These are phyloP conservation scores for Brachionus sp. DNA, from an alignment of 1,140 invertebrate species.

Conservation along the genomic window DNA sequence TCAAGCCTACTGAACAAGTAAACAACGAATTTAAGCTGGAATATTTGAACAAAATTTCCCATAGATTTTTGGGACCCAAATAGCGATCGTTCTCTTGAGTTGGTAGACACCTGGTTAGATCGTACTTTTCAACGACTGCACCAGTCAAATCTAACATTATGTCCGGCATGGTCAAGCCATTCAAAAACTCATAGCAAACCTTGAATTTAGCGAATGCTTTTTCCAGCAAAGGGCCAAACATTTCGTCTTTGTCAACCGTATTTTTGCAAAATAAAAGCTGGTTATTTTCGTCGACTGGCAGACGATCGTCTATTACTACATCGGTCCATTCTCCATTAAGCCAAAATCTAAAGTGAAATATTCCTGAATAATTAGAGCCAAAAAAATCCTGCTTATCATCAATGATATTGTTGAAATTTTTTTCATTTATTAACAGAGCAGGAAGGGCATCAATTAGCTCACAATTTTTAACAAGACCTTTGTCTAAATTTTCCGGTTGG, in stretches of 20 bases:
- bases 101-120: neutral
- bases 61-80: neutral
- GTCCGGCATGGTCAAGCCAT: neutral
- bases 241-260: slow-evolving; percentile 67
- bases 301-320: neutral
- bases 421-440: neutral
- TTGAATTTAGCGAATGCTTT: neutral
- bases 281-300: neutral
- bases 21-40: neutral
- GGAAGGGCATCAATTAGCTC: neutral
- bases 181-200: neutral
- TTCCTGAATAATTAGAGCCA: neutral
- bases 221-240: neutral
- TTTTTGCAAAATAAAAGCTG: slow-evolving; percentile 67
- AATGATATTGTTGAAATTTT: slow-evolving; percentile 47
- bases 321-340: neutral
- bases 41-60: neutral
- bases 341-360: neutral
- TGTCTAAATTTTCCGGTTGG: neutral
- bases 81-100: neutral
- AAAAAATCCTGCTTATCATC: slow-evolving; percentile 53
- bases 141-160: neutral
- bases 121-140: neutral
- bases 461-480: neutral
- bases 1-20: neutral